phyloP scores from a whole-genome alignment of 2,797 vertebrate species.

The Diplodus sargus region DNA sequence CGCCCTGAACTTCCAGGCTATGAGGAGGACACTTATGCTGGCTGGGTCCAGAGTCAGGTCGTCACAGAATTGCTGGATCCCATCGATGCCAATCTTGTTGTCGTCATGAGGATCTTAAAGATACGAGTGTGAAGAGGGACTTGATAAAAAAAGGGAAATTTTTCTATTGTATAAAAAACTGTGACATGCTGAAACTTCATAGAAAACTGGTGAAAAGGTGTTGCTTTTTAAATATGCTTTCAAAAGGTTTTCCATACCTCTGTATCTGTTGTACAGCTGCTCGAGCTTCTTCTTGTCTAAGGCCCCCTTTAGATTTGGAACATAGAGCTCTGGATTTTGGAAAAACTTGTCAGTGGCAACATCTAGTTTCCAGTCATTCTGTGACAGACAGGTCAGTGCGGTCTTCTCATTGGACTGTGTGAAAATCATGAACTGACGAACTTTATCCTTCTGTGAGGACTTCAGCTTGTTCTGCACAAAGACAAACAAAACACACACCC shows the following conservation, averaged over 20 bases:
- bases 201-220: neutral
- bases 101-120: slow-evolving; percentile 95
- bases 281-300: slow-evolving; percentile 98
- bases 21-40: slow-evolving; percentile 96
- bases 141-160: neutral
- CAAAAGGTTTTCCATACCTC: slow-evolving; percentile 86
- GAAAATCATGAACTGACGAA: slow-evolving; percentile 99
- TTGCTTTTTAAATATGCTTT: neutral
- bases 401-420: slow-evolving; percentile 98
- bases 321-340: slow-evolving; percentile 97
- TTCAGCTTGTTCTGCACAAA: slow-evolving; percentile 97
- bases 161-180: neutral
- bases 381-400: slow-evolving; percentile 95
- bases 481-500: slow-evolving; percentile 30
- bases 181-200: neutral
- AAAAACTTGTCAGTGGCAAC: slow-evolving; percentile 99
- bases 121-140: neutral
- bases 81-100: slow-evolving; percentile 98
- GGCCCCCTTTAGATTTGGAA: slow-evolving; percentile 93
- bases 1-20: slow-evolving; percentile 98
- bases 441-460: slow-evolving; percentile 99
- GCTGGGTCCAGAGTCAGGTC: slow-evolving; percentile 95
- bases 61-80: slow-evolving; percentile 98
- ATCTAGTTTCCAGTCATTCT: slow-evolving; percentile 99
- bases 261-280: slow-evolving; percentile 97